Evolutionary conservation across 1,140 invertebrate genomes (phyloP).

Genomic region (Agrypnia vestita): DNA sequence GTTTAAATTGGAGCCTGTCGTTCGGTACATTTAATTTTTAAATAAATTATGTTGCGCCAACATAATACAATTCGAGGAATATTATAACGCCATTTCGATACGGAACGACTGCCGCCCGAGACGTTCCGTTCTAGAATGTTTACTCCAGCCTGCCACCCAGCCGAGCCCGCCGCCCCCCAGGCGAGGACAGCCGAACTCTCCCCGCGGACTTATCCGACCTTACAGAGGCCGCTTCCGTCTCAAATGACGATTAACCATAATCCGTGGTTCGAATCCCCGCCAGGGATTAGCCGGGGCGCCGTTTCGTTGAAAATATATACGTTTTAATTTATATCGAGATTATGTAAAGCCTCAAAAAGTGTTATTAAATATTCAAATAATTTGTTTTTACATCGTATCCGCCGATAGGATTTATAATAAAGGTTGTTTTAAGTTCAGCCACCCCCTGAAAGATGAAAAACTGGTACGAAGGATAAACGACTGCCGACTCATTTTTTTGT

Average conservation of each 20-base stretch:
- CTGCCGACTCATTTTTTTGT: background rate
- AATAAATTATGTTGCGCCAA: background rate
- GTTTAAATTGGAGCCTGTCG: too few relatives aligned
- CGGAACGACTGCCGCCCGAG: background rate
- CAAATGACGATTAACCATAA: conserved; percentile 57
- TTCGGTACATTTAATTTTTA: too few relatives aligned
- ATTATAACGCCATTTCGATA: background rate
- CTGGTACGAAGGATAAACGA: background rate
- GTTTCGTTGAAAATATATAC: conserved; percentile 48
- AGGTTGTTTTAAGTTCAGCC: background rate
- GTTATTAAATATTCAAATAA: conserved; percentile 46
- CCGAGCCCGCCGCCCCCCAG: background rate
- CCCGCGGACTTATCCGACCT: conserved; percentile 9
- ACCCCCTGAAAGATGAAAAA: background rate
- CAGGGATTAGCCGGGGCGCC: conserved; percentile 46
- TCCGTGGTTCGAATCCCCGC: conserved; percentile 51
- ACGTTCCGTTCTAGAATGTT: conserved; percentile 28
- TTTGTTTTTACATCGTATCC: conserved; percentile 33
- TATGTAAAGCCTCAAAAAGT: conserved; percentile 45
- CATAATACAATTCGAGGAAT: conserved; percentile 10
- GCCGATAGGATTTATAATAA: conserved; percentile 34
- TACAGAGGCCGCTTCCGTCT: conserved; percentile 50
- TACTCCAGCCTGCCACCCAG: conserved; percentile 8
- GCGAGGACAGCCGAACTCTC: conserved; percentile 9
- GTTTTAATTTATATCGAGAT: conserved; percentile 52